Conservation (phyloP, 1,140 invertebrate species). For the Megathymus violae region DNA sequence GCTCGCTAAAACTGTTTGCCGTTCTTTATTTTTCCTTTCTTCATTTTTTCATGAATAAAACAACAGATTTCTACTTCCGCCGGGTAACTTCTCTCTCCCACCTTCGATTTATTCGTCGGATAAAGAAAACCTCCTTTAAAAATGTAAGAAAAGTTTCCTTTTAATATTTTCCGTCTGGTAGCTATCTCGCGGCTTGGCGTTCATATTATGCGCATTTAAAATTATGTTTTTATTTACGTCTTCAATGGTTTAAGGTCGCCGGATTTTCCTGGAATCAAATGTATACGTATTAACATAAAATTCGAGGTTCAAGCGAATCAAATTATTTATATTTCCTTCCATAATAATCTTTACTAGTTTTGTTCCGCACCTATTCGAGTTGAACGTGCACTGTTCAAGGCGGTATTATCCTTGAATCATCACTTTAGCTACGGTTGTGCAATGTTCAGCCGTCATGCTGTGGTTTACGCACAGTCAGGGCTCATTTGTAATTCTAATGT, state of each 20-base stretch:
- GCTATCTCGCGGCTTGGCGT: constrained; percentile 64
- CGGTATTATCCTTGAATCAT: constrained; percentile 68
- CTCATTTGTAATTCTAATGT: constrained; percentile 71
- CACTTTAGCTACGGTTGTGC: constrained; percentile 60
- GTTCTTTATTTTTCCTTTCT: constrained; percentile 75
- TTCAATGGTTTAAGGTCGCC: constrained; percentile 30
- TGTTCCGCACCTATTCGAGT: constrained; percentile 19
- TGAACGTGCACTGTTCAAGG: constrained; percentile 49
- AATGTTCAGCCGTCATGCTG: constrained; percentile 53
- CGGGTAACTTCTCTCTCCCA: constrained; percentile 76
- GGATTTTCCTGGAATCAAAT: constrained; percentile 13
- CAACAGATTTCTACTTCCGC: constrained; percentile 79
- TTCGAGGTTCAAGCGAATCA: not conserved
- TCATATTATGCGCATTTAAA: constrained; percentile 77
- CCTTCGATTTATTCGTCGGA: constrained; percentile 83
- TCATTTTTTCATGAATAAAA: constrained; percentile 84
- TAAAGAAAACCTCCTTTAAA: constrained; percentile 82
- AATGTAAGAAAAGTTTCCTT: constrained; percentile 79
- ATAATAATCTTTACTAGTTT: constrained; percentile 21
- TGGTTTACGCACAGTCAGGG: constrained; percentile 49
- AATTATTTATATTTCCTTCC: constrained; percentile 11
- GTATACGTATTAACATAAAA: not conserved
- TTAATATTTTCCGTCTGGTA: constrained; percentile 80
- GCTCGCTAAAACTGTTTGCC: constrained; percentile 54
- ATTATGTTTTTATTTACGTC: constrained; percentile 70